Evolutionary conservation across 2,797 vertebrate genomes (phyloP).

Genomic region (Onychomys arenicola): DNA sequence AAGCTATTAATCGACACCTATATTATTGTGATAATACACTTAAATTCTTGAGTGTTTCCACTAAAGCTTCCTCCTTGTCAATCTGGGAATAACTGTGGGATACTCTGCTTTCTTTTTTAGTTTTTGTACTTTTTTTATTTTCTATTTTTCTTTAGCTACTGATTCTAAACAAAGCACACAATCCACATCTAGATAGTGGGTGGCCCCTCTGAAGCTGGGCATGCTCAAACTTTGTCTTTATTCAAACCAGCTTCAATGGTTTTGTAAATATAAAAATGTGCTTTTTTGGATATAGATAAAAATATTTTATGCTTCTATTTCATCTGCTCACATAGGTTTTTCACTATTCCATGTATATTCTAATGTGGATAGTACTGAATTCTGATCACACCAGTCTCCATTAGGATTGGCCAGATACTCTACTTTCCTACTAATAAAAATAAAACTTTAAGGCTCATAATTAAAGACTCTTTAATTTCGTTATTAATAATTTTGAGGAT

Average conservation of each 20-base stretch:
- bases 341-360: slow-evolving; percentile 92
- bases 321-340: slow-evolving; percentile 93
- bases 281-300: slow-evolving; percentile 97
- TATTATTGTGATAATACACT: background rate
- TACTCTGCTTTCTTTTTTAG: too few relatives aligned
- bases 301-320: slow-evolving; percentile 97
- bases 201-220: slow-evolving; percentile 90
- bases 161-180: slow-evolving; percentile 97
- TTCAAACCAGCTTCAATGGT: slow-evolving; percentile 93
- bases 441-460: background rate
- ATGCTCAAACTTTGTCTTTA: slow-evolving; percentile 90
- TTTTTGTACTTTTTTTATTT: too few relatives aligned
- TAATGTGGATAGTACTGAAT: slow-evolving; percentile 93
- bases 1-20: background rate
- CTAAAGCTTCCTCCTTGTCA: background rate
- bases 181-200: slow-evolving; percentile 96
- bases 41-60: slow-evolving; percentile 39
- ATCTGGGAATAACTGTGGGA: background rate
- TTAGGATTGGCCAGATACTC: slow-evolving; percentile 87
- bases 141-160: slow-evolving; percentile 91
- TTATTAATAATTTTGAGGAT: background rate
- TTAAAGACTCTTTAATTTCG: background rate
- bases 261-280: slow-evolving; percentile 97
- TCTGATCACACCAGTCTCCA: slow-evolving; percentile 92
- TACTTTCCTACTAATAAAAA: background rate